Conservation (phyloP, 2,888 invertebrate genomes). For the Platycheirus albimanus region DNA sequence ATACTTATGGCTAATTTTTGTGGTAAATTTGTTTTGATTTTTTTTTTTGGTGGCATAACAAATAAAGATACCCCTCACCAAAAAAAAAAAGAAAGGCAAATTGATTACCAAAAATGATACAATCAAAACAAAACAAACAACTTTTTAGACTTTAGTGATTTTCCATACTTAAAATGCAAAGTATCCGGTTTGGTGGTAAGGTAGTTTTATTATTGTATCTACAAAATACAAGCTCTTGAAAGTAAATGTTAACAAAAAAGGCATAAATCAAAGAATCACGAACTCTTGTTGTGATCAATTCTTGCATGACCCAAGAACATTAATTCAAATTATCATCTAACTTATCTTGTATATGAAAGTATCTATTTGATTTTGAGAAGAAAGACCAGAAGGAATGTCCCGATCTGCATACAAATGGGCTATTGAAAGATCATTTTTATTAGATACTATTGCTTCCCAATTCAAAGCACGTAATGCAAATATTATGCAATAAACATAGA, state of each 20-base stretch:
- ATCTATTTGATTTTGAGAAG: constrained; percentile 20
- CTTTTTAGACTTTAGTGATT: constrained; percentile 16
- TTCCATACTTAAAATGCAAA: constrained; percentile 21
- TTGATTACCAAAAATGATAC: not conserved
- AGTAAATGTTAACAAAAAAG: not conserved
- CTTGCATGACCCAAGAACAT: not conserved
- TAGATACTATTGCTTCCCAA: not conserved
- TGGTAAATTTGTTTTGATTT: no score
- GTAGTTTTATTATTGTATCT: not conserved
- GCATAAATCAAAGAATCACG: constrained; percentile 16
- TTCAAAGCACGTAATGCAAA: constrained; percentile 43
- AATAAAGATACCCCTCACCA: not conserved
- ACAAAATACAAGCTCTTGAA: not conserved
- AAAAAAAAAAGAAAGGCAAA: constrained; percentile 8
- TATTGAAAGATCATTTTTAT: constrained; percentile 3
- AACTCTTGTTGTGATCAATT: constrained; percentile 1
- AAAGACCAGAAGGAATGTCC: not conserved
- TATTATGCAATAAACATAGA: constrained; percentile 33
- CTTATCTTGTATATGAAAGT: constrained; percentile 1
- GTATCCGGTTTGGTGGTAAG: constrained; percentile 41
- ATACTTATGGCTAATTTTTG: no score
- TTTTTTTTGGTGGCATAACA: not conserved
- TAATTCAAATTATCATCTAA: not conserved
- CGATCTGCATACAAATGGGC: constrained; percentile 53
- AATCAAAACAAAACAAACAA: constrained; percentile 8